Evolutionary conservation across 2,888 invertebrate species (phyloP).

Genomic region (Teinopalpus imperialis): DNA sequence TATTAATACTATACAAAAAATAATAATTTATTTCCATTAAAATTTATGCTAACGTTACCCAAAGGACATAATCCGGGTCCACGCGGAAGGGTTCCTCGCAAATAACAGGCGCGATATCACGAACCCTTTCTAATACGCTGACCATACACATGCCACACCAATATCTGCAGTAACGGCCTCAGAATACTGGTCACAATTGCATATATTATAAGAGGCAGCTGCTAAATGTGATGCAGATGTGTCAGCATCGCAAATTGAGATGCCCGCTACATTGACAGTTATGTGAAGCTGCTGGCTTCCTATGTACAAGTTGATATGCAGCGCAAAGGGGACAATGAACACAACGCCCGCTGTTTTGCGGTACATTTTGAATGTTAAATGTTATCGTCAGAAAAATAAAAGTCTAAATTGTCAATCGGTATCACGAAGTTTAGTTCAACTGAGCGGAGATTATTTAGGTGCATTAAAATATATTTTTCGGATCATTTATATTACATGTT

Average conservation of each 20-base stretch:
- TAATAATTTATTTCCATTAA: no score
- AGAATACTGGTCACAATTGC: background rate
- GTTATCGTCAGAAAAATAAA: no score
- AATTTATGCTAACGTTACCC: constrained; percentile 47
- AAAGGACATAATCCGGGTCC: constrained; percentile 51
- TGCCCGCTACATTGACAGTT: constrained; percentile 42
- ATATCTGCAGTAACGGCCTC: background rate
- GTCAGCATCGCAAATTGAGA: constrained; percentile 33
- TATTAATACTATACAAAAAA: no score
- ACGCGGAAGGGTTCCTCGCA: constrained; percentile 68
- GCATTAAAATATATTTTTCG: no score
- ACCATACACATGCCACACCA: constrained; percentile 5
- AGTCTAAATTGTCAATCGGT: no score
- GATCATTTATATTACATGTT: no score
- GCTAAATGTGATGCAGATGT: constrained; percentile 42
- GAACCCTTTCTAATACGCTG: constrained; percentile 37
- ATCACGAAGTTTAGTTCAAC: no score
- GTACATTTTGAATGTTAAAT: constrained; percentile 1
- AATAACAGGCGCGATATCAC: constrained; percentile 62
- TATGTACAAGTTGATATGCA: constrained; percentile 37
- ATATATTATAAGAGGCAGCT: constrained; percentile 30
- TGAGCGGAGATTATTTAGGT: no score
- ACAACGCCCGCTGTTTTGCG: background rate
- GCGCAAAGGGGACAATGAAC: background rate
- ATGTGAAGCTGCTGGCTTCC: constrained; percentile 41